Conservation (phyloP, 1,140 invertebrate species). For the Aphaenogaster ashmeadi region DNA sequence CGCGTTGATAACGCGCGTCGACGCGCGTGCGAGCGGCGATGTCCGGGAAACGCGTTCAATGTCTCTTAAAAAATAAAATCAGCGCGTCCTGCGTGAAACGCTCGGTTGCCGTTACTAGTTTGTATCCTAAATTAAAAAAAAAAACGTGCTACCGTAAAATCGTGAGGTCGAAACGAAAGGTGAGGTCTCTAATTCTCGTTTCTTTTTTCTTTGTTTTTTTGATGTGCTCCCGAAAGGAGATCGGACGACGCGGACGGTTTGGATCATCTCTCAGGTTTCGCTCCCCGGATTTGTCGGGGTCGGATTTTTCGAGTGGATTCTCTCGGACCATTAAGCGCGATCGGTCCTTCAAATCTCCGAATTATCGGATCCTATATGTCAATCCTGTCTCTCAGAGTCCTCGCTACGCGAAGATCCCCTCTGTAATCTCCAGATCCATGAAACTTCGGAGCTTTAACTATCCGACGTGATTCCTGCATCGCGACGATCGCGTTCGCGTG, state of each 20-base stretch:
- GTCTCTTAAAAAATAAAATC: slow-evolving; percentile 66
- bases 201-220: slow-evolving; percentile 26
- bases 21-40: neutral
- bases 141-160: slow-evolving; percentile 72
- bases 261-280: neutral
- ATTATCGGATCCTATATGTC: neutral
- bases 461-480: neutral
- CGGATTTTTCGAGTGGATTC: slow-evolving; percentile 20
- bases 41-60: slow-evolving; percentile 28
- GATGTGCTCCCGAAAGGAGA: slow-evolving; percentile 15
- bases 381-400: neutral
- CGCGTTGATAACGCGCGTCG: slow-evolving; percentile 27
- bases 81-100: slow-evolving; percentile 63
- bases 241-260: neutral
- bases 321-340: slow-evolving; percentile 20
- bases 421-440: neutral
- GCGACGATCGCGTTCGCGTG: neutral
- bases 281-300: slow-evolving; percentile 6
- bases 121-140: slow-evolving; percentile 32
- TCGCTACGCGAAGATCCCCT: too few relatives aligned
- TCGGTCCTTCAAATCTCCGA: neutral
- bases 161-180: slow-evolving; percentile 46
- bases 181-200: neutral
- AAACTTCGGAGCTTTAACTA: neutral
- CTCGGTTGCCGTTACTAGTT: slow-evolving; percentile 14